A percentile compares a stretch with the other conserved stretches of the same genome.
Evolutionary conservation across 2,113 vertebrate species (phyloP).

Genomic region (Cairina moschata): DNA sequence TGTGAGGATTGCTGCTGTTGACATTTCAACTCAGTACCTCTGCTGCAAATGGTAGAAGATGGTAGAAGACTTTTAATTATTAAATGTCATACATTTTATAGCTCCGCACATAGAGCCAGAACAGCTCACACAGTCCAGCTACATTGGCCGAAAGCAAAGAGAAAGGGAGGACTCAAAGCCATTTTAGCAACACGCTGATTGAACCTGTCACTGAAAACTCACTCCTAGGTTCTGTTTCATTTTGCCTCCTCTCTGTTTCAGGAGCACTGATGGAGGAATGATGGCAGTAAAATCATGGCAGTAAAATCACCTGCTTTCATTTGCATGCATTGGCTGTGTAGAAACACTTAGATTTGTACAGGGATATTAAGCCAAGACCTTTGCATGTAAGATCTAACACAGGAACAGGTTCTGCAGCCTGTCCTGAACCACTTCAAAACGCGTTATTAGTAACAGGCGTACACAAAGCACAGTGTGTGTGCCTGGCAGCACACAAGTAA

Average conservation of each 20-base stretch:
- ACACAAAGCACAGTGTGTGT: accelerated
- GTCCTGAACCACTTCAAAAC: accelerated
- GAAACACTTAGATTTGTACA: background rate
- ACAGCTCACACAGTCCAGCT: background rate
- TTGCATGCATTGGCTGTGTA: background rate
- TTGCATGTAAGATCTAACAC: accelerated
- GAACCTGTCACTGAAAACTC: background rate
- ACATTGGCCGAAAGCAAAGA: background rate
- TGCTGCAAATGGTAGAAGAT: background rate
- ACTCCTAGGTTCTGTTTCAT: background rate
- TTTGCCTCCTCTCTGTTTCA: background rate
- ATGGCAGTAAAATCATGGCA: background rate
- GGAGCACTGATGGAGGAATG: background rate
- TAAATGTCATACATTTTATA: background rate
- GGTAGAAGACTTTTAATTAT: background rate
- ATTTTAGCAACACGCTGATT: background rate
- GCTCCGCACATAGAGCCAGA: background rate
- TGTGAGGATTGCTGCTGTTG: background rate
- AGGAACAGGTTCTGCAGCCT: background rate
- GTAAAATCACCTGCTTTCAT: background rate
- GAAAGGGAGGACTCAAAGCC: background rate
- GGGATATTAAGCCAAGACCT: background rate
- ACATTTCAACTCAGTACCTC: background rate
- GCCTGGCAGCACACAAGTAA: no score
- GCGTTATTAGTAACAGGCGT: background rate